Percentiles rank a stretch among this genome's conserved stretches.
phyloP scores from a whole-genome alignment of 2,797 vertebrate species.

The Amphiprion clarkii region DNA sequence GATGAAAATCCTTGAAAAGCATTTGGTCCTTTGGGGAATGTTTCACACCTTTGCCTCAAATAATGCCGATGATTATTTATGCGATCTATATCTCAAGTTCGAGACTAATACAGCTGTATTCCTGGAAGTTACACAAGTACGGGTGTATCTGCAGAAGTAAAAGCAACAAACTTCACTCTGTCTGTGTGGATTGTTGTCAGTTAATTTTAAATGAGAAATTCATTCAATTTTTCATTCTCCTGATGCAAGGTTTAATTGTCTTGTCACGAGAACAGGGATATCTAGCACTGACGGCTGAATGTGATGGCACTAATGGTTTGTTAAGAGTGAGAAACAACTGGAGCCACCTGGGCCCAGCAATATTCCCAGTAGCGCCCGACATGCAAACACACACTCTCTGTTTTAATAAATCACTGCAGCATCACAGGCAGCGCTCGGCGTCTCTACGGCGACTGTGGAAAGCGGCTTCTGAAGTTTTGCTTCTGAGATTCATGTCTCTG shows the following conservation, averaged over 20 bases:
- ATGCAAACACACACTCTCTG: slow-evolving; percentile 52
- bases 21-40: background rate
- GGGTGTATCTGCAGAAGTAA: background rate
- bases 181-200: slow-evolving; percentile 57
- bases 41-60: slow-evolving; percentile 12
- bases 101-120: background rate
- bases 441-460: slow-evolving; percentile 48
- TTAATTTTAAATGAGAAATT: slow-evolving; percentile 75
- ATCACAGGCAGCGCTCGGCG: slow-evolving; percentile 55
- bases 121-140: background rate
- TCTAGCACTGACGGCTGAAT: slow-evolving; percentile 68
- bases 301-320: slow-evolving; percentile 75
- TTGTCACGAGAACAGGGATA: slow-evolving; percentile 69
- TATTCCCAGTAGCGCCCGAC: slow-evolving; percentile 51
- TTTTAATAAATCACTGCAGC: slow-evolving; percentile 75
- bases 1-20: slow-evolving; percentile 36
- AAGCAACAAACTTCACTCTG: slow-evolving; percentile 11
- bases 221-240: slow-evolving; percentile 49
- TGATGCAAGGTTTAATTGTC: slow-evolving; percentile 73
- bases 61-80: background rate
- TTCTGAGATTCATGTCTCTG: slow-evolving; percentile 72
- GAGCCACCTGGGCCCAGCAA: slow-evolving; percentile 59
- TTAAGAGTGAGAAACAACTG: slow-evolving; percentile 62
- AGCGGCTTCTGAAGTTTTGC: slow-evolving; percentile 67
- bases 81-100: background rate